Base-by-base conservation (phyloP, 2,888 invertebrate species). In the Euzetes globulus region DNA sequence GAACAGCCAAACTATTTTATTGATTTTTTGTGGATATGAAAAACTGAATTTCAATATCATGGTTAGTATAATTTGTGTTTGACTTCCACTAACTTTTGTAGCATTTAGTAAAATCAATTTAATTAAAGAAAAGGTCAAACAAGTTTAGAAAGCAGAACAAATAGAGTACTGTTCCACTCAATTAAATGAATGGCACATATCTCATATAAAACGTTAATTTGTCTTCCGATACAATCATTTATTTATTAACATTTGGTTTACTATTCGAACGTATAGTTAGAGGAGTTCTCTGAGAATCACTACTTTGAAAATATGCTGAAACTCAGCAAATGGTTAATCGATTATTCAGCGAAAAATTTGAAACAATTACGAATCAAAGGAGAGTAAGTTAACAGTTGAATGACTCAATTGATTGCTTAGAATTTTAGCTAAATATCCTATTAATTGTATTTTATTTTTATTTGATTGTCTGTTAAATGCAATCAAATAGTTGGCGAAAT, bases 251-350 rank as follows among this genome's bases (percentile, higher is more conserved):
- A 19, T 27, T 58, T 3, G 27, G 6, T 4, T 27, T 13, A 27
- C 27, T 58, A 1, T 58, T 27, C 55, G 19, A 58, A 19, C 9
- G 15, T 7, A 60, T 65, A 65, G 63, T 33, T 65, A n/a, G 63
- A 65, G 5, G 63, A 65, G 7, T 65, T 37, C 6, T 29, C 88
- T 75, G 85, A 88, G 0, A 86, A 87, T 72, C 86, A 88, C 79
- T 89, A 91, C 80, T 87, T 92, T 83, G 88, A 88, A 79, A 91
- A 91, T 0, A 88, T 91, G 58, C 83, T 91, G 77, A 90, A 89
- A 80, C 84, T 92, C 81, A 91, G 91, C 5, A 86, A 89, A 73
- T 92, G 92, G 82, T 90, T 90, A 63, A 91, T 90, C 0, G 88
- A 90, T 80, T 90, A 88, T 81, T 87, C 91, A 25, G 91, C 91